A percentile compares a stretch with the other conserved stretches of the same genome.
phyloP scores from a whole-genome alignment of 1,140 invertebrate genomes.

The Penaeus japonicus region DNA sequence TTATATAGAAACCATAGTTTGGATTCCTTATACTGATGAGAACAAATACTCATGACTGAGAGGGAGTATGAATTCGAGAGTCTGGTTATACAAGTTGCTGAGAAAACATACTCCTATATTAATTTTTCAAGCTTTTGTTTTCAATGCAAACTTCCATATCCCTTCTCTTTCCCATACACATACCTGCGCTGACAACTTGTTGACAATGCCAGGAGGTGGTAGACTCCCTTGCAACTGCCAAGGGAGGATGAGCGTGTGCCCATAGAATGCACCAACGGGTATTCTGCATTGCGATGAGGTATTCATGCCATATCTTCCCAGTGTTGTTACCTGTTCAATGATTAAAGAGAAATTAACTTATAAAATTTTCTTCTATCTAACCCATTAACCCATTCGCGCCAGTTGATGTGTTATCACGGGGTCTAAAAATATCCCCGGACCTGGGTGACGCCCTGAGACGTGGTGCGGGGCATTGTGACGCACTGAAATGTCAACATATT shows the following conservation, averaged over 20 bases:
- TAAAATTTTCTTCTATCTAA: neutral
- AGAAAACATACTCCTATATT: too few relatives aligned
- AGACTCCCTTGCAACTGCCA: constrained; percentile 70
- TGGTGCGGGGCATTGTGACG: too few relatives aligned
- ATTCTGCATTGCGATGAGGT: constrained; percentile 87
- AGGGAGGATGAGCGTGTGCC: constrained; percentile 81
- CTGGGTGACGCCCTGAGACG: too few relatives aligned
- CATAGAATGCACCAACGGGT: constrained; percentile 90
- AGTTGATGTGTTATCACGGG: neutral
- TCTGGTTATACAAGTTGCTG: too few relatives aligned
- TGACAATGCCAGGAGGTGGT: constrained; percentile 43
- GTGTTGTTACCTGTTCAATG: constrained; percentile 76
- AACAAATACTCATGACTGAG: too few relatives aligned
- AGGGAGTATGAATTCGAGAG: too few relatives aligned
- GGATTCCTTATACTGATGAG: too few relatives aligned
- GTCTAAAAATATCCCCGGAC: neutral
- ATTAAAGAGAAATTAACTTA: neutral
- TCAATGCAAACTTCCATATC: neutral
- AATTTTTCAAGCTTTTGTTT: neutral
- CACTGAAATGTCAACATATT: too few relatives aligned
- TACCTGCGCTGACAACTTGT: constrained; percentile 58
- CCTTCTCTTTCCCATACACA: neutral
- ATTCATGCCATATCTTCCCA: constrained; percentile 89
- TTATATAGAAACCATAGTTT: too few relatives aligned
- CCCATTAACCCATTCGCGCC: neutral